A percentile compares a stretch with the other conserved stretches of the same genome.
phyloP scores from a whole-genome alignment of 2,888 invertebrate genomes.

The Dorcus hopei region DNA sequence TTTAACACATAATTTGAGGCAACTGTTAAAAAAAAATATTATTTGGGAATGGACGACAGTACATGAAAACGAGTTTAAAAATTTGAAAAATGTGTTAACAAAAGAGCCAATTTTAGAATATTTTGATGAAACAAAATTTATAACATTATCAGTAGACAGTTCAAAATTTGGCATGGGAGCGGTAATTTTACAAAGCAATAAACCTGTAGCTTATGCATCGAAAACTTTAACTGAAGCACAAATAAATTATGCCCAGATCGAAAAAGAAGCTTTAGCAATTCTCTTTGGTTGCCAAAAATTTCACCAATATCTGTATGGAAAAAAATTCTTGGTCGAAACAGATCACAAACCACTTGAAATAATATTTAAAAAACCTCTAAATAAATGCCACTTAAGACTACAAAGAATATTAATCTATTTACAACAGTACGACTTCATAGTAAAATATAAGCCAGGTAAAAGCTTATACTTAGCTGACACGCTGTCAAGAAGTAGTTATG shows the following conservation, averaged over 20 bases:
- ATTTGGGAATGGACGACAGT: slow-evolving; percentile 16
- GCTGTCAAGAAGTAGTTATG: neutral
- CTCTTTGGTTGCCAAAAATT: neutral
- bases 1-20: too few relatives aligned
- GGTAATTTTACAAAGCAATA: slow-evolving; percentile 36
- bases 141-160: slow-evolving; percentile 16
- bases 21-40: slow-evolving; percentile 9
- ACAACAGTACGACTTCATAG: neutral
- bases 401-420: neutral
- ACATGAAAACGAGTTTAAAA: slow-evolving; percentile 20
- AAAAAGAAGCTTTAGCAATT: neutral
- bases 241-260: neutral
- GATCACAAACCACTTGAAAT: too few relatives aligned
- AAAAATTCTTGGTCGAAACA: too few relatives aligned
- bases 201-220: slow-evolving; percentile 40
- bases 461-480: neutral
- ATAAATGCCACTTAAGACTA: neutral
- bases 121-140: slow-evolving; percentile 7
- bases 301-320: too few relatives aligned
- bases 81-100: slow-evolving; percentile 17
- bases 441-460: neutral
- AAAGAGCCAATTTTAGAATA: slow-evolving; percentile 11
- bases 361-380: too few relatives aligned
- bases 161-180: slow-evolving; percentile 30
- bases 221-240: slow-evolving; percentile 16